A percentile compares a stretch with the other conserved stretches of the same genome.
phyloP scores from a whole-genome alignment of 2,888 invertebrate species.

The Caenorhabditis sp. region DNA sequence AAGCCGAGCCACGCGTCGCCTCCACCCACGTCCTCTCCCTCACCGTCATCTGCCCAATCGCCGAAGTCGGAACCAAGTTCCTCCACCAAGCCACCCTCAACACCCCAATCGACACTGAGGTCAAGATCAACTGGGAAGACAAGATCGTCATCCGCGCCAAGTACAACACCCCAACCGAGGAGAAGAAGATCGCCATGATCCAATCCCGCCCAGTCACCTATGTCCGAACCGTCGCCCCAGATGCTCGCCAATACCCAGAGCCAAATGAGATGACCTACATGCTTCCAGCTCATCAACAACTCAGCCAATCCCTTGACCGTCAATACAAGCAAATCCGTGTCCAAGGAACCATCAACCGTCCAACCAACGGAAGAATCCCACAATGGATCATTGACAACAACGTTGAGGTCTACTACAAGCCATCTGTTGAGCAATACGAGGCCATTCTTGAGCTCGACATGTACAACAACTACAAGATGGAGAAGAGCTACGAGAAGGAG shows the following conservation, averaged over 20 bases:
- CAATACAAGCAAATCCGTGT: constrained; percentile 57
- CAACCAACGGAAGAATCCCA: constrained; percentile 51
- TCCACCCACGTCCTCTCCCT: constrained; percentile 72
- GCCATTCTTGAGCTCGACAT: constrained; percentile 61
- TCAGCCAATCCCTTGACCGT: constrained; percentile 49
- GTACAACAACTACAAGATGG: constrained; percentile 63
- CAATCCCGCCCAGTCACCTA: constrained; percentile 77
- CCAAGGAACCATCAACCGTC: constrained; percentile 63
- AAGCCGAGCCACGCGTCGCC: constrained; percentile 70
- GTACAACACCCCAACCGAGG: constrained; percentile 66
- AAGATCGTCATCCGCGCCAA: constrained; percentile 61
- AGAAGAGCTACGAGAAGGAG: constrained; percentile 58
- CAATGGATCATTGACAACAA: constrained; percentile 63
- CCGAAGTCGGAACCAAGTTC: constrained; percentile 76
- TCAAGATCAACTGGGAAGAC: constrained; percentile 67
- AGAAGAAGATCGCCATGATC: constrained; percentile 67
- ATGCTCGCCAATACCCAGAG: constrained; percentile 71
- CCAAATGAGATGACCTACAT: constrained; percentile 66
- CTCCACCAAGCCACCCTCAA: constrained; percentile 71
- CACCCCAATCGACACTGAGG: constrained; percentile 65
- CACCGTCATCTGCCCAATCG: constrained; percentile 72
- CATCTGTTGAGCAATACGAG: constrained; percentile 55
- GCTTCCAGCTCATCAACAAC: constrained; percentile 50
- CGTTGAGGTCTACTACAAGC: constrained; percentile 64
- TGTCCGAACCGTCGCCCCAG: constrained; percentile 66